Base-by-base conservation (phyloP, 2,888 invertebrate species). In the Drosophila engyochracea region DNA sequence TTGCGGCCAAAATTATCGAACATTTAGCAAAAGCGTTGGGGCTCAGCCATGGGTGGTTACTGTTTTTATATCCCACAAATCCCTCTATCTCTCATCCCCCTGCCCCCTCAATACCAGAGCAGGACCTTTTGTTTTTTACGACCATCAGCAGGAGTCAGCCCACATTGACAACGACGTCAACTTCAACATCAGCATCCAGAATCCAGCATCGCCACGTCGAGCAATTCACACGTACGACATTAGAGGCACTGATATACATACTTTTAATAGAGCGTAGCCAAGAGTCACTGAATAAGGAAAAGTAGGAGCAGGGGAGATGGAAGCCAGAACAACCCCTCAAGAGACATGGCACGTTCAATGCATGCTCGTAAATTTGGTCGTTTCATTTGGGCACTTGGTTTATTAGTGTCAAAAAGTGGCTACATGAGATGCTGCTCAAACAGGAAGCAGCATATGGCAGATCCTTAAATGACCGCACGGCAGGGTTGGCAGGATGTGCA, bases 1-100 rank as follows among this genome's bases (percentile, higher is more conserved):
- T 87, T 87, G 87, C 72, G 87, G 82, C 87, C 75, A 82, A 87
- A 87, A 89, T 87, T 89, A 89, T 87, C 87, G 89, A 89, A 85
- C 89, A 87, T 89, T 87, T 85, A 87, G 88, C 82, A 70, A 83
- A 88, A 80, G 84, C 85, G 82, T 72, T 76, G 82, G 70, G 82
- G 82, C 86, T 67, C 63, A 78, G 70, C 86, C 83, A 75, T 72
- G 82, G 89, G 86, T 80, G 86, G 81, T 77, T 79, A 77, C 58
- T 37, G 75, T 66, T 77, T 79, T 82, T 89, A 88, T 79, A 19
- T 60, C 47, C 49, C 58, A 25, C 39, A 22, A 61, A 68, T 62
- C 39, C 62, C 64, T 58, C 70, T 47, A 25, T 25, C 47, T 47
- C 44, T 3, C 3, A 1, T 7, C 25, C 12, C 9, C 12, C 3